phyloP scores from a whole-genome alignment of 2,113 vertebrate genomes.

The Caranx melampygus region DNA sequence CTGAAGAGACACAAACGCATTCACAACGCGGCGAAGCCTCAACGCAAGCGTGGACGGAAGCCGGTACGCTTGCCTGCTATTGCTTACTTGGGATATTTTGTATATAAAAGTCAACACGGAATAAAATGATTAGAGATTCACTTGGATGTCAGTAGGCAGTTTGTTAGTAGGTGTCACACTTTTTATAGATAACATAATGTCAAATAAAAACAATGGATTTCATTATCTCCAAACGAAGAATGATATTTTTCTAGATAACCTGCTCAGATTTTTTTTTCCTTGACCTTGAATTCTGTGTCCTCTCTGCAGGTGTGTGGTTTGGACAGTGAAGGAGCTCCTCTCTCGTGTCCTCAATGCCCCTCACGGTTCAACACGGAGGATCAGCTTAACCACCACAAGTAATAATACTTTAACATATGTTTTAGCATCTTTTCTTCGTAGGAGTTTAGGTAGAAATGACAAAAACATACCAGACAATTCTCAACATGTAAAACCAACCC shows the following conservation, averaged over 20 bases:
- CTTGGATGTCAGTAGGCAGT: not conserved
- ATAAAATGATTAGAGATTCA: not conserved
- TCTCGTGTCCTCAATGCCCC: slow-evolving; percentile 73
- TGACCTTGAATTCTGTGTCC: slow-evolving; percentile 26
- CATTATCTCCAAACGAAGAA: not conserved
- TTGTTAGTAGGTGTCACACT: not conserved
- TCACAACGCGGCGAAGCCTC: slow-evolving; percentile 72
- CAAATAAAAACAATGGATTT: not conserved
- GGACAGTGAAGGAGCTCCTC: slow-evolving; percentile 67
- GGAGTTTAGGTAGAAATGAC: not conserved
- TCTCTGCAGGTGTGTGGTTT: slow-evolving; percentile 60
- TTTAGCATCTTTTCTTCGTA: not conserved
- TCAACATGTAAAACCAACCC: slow-evolving; percentile 30
- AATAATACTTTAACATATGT: slow-evolving; percentile 37
- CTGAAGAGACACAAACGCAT: slow-evolving; percentile 90
- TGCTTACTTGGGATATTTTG: not conserved
- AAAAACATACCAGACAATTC: not conserved
- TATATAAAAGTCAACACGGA: not conserved
- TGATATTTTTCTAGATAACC: no score
- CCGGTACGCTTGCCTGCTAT: slow-evolving; percentile 54
- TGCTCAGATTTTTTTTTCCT: not conserved
- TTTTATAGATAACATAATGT: not conserved
- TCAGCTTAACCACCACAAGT: slow-evolving; percentile 80
- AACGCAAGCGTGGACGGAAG: slow-evolving; percentile 77
- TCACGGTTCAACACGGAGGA: slow-evolving; percentile 76